A percentile compares a stretch with the other conserved stretches of the same genome.
These are phyloP conservation scores for Adelosebastes latens DNA, from an alignment of 2,797 vertebrate genomes.

Conservation along the genomic window DNA sequence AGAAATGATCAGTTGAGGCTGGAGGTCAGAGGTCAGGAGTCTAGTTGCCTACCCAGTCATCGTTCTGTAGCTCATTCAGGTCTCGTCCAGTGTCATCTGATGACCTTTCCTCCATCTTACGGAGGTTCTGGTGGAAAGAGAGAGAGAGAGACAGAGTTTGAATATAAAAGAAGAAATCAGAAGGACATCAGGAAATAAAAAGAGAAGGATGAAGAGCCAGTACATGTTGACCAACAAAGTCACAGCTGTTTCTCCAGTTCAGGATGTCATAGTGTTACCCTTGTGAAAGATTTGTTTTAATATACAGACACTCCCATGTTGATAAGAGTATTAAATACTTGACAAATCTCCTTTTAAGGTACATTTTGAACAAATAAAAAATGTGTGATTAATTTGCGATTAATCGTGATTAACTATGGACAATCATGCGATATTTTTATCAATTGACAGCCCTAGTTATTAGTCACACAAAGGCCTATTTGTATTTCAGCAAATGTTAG, in stretches of 20 bases:
- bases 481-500: too few relatives aligned
- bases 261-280: background rate
- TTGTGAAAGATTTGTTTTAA: background rate
- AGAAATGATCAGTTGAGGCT: background rate
- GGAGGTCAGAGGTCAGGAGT: slow-evolving; percentile 5
- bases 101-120: slow-evolving; percentile 88
- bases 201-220: background rate
- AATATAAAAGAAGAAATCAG: background rate
- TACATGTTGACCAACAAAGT: background rate
- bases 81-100: slow-evolving; percentile 84
- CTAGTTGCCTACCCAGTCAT: slow-evolving; percentile 90
- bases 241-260: background rate
- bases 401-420: too few relatives aligned
- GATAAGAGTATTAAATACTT: too few relatives aligned
- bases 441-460: too few relatives aligned
- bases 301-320: background rate
- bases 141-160: background rate
- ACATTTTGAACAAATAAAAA: too few relatives aligned
- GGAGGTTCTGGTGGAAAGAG: slow-evolving; percentile 87
- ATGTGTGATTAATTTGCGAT: too few relatives aligned
- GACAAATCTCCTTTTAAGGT: too few relatives aligned
- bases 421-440: too few relatives aligned
- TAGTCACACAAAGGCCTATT: too few relatives aligned
- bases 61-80: slow-evolving; percentile 93
- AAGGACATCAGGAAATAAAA: background rate